phyloP scores from a whole-genome alignment of 2,888 invertebrate species.

The Barypeithes pellucidus region DNA sequence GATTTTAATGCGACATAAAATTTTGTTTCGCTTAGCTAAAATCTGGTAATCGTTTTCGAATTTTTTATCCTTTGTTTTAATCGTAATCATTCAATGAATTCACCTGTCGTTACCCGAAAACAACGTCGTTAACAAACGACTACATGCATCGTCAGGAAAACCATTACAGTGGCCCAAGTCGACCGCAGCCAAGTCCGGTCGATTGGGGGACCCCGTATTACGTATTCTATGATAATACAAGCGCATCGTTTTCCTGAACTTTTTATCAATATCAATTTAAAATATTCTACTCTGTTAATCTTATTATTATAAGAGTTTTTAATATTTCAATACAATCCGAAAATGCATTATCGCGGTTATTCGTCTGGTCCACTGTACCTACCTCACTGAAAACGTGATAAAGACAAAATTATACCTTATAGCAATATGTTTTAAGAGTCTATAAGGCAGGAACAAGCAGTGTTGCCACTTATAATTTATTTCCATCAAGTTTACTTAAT shows the following conservation, averaged over 20 bases:
- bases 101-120: conserved; percentile 60
- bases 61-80: background rate
- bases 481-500: background rate
- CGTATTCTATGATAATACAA: background rate
- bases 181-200: background rate
- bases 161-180: conserved; percentile 54
- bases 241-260: too few species aligned
- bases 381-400: conserved; percentile 66
- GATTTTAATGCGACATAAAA: too few species aligned
- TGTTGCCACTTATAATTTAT: conserved; percentile 31
- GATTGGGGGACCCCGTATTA: conserved; percentile 5
- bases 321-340: too few species aligned
- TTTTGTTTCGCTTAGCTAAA: background rate
- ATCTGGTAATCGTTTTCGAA: background rate
- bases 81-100: conserved; percentile 39
- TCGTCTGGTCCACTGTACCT: conserved; percentile 64
- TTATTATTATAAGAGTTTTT: too few species aligned
- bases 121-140: conserved; percentile 66
- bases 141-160: conserved; percentile 66
- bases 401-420: conserved; percentile 68
- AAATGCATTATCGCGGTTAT: too few species aligned
- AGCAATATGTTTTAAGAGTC: conserved; percentile 55
- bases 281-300: too few species aligned
- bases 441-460: conserved; percentile 27
- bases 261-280: too few species aligned